Percentiles rank a stretch among this genome's conserved stretches.
phyloP scores from a whole-genome alignment of 2,888 invertebrate genomes.

The Petrolisthes manimaculis region DNA sequence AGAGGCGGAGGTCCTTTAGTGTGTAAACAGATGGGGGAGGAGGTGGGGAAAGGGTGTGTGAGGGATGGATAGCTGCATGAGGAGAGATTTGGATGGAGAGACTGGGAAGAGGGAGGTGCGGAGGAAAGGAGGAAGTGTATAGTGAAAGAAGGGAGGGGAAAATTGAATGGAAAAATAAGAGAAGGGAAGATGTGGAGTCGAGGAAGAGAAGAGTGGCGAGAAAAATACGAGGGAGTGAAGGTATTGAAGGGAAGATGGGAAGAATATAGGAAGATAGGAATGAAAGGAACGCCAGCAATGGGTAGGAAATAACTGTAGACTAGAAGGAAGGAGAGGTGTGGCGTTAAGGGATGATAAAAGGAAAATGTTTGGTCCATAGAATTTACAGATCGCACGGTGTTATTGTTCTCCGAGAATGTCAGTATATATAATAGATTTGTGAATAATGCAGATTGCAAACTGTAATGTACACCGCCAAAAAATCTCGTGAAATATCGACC shows the following conservation, averaged over 20 bases:
- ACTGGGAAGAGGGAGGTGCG: background rate
- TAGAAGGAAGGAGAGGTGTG: background rate
- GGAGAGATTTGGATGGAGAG: background rate
- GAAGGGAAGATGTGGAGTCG: background rate
- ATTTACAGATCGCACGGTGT: too few species aligned
- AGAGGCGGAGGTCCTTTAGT: background rate
- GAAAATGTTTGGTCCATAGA: background rate
- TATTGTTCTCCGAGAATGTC: too few species aligned
- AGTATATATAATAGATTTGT: too few species aligned
- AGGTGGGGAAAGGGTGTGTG: background rate
- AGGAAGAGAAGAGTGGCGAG: background rate
- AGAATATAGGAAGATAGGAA: background rate
- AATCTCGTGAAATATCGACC: too few species aligned
- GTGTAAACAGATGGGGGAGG: background rate
- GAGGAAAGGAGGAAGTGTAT: background rate
- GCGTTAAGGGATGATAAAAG: background rate
- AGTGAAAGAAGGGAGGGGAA: background rate
- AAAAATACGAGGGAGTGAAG: background rate
- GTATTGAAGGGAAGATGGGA: too few species aligned
- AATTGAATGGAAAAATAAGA: background rate
- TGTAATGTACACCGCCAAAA: too few species aligned
- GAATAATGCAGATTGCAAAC: too few species aligned
- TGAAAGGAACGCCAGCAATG: background rate
- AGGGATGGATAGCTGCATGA: background rate
- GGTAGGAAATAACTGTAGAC: background rate